A percentile compares a stretch with the other conserved stretches of the same genome.
Evolutionary conservation across 1,140 invertebrate genomes (phyloP).

Genomic region (Caenorhabditis remanei): DNA sequence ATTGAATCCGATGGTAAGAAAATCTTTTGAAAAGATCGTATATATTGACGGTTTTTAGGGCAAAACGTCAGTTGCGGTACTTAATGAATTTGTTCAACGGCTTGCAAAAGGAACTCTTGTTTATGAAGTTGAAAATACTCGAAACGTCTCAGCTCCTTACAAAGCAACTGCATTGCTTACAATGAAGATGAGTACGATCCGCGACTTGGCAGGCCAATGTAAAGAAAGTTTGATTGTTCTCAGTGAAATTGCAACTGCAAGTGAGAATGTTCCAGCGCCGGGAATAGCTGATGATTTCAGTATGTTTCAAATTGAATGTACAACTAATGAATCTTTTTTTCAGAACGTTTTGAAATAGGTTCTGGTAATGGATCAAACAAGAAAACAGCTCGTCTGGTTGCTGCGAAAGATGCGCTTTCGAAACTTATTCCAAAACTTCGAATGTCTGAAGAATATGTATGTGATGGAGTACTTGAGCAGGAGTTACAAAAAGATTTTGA

Average conservation of each 20-base stretch:
- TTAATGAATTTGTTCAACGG: constrained; percentile 34
- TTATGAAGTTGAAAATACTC: constrained; percentile 33
- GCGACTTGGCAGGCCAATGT: constrained; percentile 10
- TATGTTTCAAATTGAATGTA: neutral
- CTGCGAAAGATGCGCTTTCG: neutral
- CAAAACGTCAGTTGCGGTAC: constrained; percentile 10
- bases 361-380: constrained; percentile 15
- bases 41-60: neutral
- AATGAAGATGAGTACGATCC: constrained; percentile 1
- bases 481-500: constrained; percentile 10
- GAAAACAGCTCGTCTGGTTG: constrained; percentile 31
- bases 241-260: neutral
- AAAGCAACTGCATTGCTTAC: constrained; percentile 11
- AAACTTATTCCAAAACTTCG: constrained; percentile 29
- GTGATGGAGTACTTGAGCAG: constrained; percentile 16
- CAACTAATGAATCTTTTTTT: neutral
- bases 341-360: constrained; percentile 19
- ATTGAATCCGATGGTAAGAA: constrained; percentile 31
- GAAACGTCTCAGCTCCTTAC: neutral
- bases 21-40: neutral
- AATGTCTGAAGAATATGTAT: neutral
- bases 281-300: neutral
- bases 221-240: constrained; percentile 33
- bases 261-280: neutral
- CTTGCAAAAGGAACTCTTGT: constrained; percentile 33